Evolutionary conservation across 37 sponge, comb jelly and placozoan species (phyloP).

Genomic region (Corticium candelabrum): DNA sequence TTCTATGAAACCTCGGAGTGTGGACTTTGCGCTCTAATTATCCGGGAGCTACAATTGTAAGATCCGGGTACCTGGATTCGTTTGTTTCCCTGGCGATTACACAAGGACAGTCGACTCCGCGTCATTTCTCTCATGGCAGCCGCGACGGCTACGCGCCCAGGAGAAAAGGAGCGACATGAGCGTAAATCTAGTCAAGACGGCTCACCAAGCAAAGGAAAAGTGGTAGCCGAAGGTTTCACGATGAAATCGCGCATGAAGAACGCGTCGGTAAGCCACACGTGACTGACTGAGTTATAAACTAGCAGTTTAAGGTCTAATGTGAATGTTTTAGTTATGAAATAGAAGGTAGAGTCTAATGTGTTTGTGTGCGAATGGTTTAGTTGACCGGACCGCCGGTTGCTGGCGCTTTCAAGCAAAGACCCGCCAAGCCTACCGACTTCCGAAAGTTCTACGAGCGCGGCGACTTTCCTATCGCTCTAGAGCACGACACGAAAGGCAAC

Average conservation of each 20-base stretch:
- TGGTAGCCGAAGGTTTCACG: slow-evolving; percentile 71
- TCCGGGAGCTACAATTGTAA: not conserved
- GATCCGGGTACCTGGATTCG: not conserved
- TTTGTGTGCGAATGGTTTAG: slow-evolving; percentile 29
- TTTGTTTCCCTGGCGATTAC: too few species aligned
- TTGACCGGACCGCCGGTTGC: slow-evolving; percentile 71
- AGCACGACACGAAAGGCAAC: slow-evolving; percentile 98
- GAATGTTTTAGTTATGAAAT: not conserved
- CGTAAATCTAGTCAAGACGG: not conserved
- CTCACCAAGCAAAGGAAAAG: slow-evolving; percentile 7
- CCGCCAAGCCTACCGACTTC: slow-evolving; percentile 75
- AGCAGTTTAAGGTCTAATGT: too few species aligned
- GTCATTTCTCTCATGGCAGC: too few species aligned
- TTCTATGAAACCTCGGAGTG: not conserved
- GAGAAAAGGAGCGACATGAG: too few species aligned
- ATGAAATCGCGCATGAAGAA: slow-evolving; percentile 87
- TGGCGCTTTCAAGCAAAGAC: slow-evolving; percentile 73
- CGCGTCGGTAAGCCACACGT: slow-evolving; percentile 36
- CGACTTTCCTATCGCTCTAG: slow-evolving; percentile 95
- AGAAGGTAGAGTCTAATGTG: not conserved
- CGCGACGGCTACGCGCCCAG: not conserved
- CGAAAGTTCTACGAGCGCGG: slow-evolving; percentile 97
- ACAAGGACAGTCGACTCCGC: too few species aligned
- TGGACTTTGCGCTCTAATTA: not conserved
- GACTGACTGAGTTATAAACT: too few species aligned